Base-by-base conservation (phyloP, 2,888 invertebrate genomes). In the Athrips mouffetella region DNA sequence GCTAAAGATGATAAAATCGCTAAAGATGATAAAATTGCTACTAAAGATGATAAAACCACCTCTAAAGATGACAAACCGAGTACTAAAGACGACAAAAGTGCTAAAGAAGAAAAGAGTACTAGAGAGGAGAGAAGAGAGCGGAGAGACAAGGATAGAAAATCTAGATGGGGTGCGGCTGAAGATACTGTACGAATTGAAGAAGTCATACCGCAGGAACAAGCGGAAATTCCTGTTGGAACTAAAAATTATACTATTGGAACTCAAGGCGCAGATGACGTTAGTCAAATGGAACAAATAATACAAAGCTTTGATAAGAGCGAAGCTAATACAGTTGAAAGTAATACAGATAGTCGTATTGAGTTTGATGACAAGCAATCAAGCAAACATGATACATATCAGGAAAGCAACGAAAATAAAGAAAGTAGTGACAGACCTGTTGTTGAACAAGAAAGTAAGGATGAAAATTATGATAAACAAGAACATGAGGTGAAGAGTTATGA, bases 141-240 rank as follows among this genome's bases (percentile, higher is more conserved):
- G 33, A 67, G 76, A 45, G 83, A 84, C 11, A 81, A 76, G 54
- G 87, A 87, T 49, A 74, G 87, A 23, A 87, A 84, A 49, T 87
- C 87, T 1, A 68, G 87, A 27, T 87, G 87, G 87, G 87, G 87
- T 0, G 83, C 80, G 1, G 76, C 82, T 0, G 81, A 81, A 2
- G 81, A 80, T 37, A n/a, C 45, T 13, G 25, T 15, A n/a, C 2
- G 1, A 30, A 15, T 2, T 10, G 45, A 45, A 23, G 25, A 45
- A 7, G 23, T 37, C 4, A 52, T 54, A 25, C 45, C 45, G 25
- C 50, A 39, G 30, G 35, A 46, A 16, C 49, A 45, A 35, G 27
- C 27, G 2, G 23, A 49, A 4, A 48, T 49, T 18, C 37, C 21
- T 20, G 20, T 16, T 33, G 15, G 13, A 15, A 11, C 25, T 7